Base-by-base conservation (phyloP, 2,888 invertebrate genomes). In the Chrysopilus asiliformis region DNA sequence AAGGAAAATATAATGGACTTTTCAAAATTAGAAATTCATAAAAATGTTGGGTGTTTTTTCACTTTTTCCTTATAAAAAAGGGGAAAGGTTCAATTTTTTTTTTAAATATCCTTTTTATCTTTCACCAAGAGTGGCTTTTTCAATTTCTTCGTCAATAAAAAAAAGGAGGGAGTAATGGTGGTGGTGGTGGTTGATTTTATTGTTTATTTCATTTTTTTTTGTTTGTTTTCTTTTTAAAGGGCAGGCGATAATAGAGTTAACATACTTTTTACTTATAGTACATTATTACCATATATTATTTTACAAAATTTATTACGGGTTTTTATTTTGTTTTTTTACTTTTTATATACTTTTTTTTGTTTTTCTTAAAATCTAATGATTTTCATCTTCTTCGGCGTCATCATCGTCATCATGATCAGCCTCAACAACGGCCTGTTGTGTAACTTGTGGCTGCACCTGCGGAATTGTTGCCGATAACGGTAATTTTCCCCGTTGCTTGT, bases 401-500 rank as follows among this genome's bases (percentile, higher is more conserved):
- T 59, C 61, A 40, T 62, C 64, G 32, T 61, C 61, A 42, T 61
- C 63, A 40, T 58, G 63, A 47, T 61, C 58, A 29, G 58, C 60
- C 34, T 58, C 59, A 17, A 36, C 38, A 32, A 26, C 32, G 32
- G 28, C 27, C 28, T 41, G 34, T 27, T 32, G 34, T 31, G 26
- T 38, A 13, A 14, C 25, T 32, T 38, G 40, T 13, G 33, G 39
- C 27, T 29, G 29, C 5, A 34, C 34, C 26, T 34, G 42, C 52
- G 57, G 57, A 59, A 61, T 61, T 44, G 60, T 58, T 44, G 60
- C 60, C 42, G 61, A 58, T 54, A 58, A 51, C 50, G 64, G 57
- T 45, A 63, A 60, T 55, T 63, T 63, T 55, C 63, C 61, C 48
- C 60, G 59, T 46, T 60, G 58, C 51, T 63, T 63, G 47, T 63